Conservation (phyloP, 92 coral and sea anemone genomes). For the Umimayanthus kanabou region DNA sequence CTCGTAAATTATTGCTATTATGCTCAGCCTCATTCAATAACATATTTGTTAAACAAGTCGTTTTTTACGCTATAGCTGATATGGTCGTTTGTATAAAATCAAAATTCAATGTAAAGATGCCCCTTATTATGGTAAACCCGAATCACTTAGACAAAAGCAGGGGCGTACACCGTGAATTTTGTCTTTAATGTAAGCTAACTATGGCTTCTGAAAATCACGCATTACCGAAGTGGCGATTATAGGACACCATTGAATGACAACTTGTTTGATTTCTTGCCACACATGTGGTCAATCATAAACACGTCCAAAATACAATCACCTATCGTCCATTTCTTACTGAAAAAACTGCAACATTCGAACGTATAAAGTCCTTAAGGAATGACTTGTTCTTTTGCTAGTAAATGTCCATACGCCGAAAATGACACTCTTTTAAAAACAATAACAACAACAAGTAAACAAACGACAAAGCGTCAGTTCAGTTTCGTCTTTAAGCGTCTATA, state of each 20-base stretch:
- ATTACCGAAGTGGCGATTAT: conserved; percentile 24
- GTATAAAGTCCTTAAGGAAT: conserved; percentile 11
- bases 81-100: conserved; percentile 21
- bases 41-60: conserved; percentile 4
- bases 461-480: too few relatives aligned
- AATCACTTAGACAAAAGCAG: neutral
- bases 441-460: neutral
- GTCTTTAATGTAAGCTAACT: conserved; percentile 18
- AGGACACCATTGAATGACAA: conserved; percentile 14
- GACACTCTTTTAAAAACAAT: conserved; percentile 8
- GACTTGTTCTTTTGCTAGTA: conserved; percentile 27
- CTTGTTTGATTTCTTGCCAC: conserved; percentile 6
- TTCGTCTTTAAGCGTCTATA: too few relatives aligned
- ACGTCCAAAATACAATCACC: conserved; percentile 22
- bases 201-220: conserved; percentile 12
- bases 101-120: neutral
- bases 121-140: neutral
- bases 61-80: conserved; percentile 22
- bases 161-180: conserved; percentile 23
- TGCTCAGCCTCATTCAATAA: conserved; percentile 14
- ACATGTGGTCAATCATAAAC: conserved; percentile 20
- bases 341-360: conserved; percentile 29
- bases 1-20: conserved; percentile 6
- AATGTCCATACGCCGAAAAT: conserved; percentile 20
- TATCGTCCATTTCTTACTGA: conserved; percentile 21